A percentile compares a stretch with the other conserved stretches of the same genome.
phyloP scores from a whole-genome alignment of 1,140 invertebrate genomes.

The Homalodisca vitripennis region DNA sequence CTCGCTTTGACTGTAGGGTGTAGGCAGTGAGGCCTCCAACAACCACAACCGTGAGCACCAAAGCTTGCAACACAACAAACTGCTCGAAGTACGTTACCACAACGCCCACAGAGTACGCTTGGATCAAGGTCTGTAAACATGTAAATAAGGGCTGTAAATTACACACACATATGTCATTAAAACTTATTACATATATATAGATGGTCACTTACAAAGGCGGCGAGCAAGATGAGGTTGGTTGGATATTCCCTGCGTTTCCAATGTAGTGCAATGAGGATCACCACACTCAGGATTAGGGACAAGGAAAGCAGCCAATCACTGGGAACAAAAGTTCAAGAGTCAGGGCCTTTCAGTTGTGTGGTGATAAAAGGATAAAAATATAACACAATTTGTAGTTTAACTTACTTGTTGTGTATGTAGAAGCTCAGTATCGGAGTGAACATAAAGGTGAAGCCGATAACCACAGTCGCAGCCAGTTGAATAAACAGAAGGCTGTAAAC shows the following conservation, averaged over 20 bases:
- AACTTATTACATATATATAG: no score
- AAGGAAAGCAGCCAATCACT: conserved; percentile 64
- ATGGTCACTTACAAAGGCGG: conserved; percentile 71
- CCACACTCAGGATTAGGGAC: conserved; percentile 59
- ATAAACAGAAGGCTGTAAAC: conserved; percentile 76
- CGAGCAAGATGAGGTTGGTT: conserved; percentile 64
- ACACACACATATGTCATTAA: no score
- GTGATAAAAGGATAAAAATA: conserved; percentile 34
- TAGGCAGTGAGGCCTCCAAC: conserved; percentile 69
- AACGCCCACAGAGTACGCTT: conserved; percentile 71
- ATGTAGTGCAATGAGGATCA: conserved; percentile 59
- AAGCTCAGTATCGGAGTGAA: conserved; percentile 59
- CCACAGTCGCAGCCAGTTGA: conserved; percentile 69
- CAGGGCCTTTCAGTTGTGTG: conserved; percentile 29
- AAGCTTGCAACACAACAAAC: conserved; percentile 69
- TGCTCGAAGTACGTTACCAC: conserved; percentile 73
- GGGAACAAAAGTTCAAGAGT: conserved; percentile 44
- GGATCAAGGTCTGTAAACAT: conserved; percentile 69
- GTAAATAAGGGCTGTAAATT: no score
- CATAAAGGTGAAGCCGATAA: conserved; percentile 63
- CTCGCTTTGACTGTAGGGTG: conserved; percentile 78
- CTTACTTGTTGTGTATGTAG: conserved; percentile 70
- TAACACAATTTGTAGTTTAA: conserved; percentile 20
- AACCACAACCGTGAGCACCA: conserved; percentile 69
- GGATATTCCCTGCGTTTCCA: conserved; percentile 64